Percentiles rank a stretch among this genome's conserved stretches.
phyloP scores from a whole-genome alignment of 2,888 invertebrate species.

The Aspidapion aeneum region DNA sequence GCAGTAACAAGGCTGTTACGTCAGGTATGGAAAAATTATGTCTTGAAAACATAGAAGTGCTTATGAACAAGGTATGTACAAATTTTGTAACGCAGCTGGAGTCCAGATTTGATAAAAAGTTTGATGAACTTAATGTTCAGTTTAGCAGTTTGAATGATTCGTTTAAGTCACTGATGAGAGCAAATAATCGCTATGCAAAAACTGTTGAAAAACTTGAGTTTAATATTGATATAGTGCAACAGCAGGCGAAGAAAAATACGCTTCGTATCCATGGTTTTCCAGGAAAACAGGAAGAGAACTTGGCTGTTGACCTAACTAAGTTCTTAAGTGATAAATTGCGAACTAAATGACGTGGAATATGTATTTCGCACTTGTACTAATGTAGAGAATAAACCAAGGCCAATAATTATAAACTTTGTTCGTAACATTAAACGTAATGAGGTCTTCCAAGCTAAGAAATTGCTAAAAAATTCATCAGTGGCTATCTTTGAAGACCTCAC shows the following conservation, averaged over 20 bases:
- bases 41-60: background rate
- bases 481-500: constrained; percentile 5
- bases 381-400: background rate
- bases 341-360: background rate
- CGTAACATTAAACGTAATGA: background rate
- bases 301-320: background rate
- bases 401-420: background rate
- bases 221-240: background rate
- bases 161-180: background rate
- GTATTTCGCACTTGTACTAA: background rate
- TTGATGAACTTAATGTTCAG: background rate
- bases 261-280: background rate
- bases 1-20: background rate
- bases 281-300: background rate
- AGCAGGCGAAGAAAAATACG: background rate
- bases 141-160: background rate
- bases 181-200: background rate
- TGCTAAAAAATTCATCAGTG: background rate
- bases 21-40: background rate
- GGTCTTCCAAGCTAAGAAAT: constrained; percentile 1
- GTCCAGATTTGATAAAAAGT: background rate
- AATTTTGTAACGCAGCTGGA: background rate
- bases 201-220: background rate
- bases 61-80: constrained; percentile 1
- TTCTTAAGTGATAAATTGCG: background rate